Percentiles rank a stretch among this genome's conserved stretches.
These are phyloP conservation scores for Laodelphax striatellus DNA, from an alignment of 1,140 invertebrate species.

Conservation along the genomic window DNA sequence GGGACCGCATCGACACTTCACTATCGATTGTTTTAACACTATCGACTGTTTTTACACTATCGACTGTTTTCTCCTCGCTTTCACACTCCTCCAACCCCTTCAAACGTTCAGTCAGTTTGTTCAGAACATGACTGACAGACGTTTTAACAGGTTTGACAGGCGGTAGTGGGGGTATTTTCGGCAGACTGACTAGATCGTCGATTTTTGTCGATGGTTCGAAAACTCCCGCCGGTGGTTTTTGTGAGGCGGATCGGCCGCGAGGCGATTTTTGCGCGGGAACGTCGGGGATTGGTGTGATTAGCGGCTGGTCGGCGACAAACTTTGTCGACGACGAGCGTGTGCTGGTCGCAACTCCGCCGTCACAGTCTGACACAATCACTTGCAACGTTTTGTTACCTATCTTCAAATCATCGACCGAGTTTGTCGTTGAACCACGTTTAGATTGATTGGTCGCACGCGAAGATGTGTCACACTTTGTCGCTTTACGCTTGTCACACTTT, in stretches of 20 bases:
- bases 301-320: neutral
- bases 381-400: neutral
- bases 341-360: neutral
- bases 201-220: constrained; percentile 23
- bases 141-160: constrained; percentile 6
- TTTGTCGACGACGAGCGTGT: neutral
- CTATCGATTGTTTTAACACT: no score
- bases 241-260: constrained; percentile 7
- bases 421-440: neutral
- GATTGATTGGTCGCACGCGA: no score
- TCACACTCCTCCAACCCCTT: constrained; percentile 6
- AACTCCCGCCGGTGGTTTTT: constrained; percentile 22
- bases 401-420: neutral
- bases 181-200: constrained; percentile 4
- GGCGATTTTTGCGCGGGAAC: neutral
- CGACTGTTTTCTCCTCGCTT: no score
- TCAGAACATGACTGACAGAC: constrained; percentile 10
- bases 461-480: no score
- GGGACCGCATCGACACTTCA: no score
- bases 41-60: no score
- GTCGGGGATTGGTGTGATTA: constrained; percentile 12
- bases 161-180: neutral
- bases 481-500: no score
- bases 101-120: constrained; percentile 16
- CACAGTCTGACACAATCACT: no score